Conservation (phyloP, 2,113 vertebrate genomes). For the Panthera tigris region DNA sequence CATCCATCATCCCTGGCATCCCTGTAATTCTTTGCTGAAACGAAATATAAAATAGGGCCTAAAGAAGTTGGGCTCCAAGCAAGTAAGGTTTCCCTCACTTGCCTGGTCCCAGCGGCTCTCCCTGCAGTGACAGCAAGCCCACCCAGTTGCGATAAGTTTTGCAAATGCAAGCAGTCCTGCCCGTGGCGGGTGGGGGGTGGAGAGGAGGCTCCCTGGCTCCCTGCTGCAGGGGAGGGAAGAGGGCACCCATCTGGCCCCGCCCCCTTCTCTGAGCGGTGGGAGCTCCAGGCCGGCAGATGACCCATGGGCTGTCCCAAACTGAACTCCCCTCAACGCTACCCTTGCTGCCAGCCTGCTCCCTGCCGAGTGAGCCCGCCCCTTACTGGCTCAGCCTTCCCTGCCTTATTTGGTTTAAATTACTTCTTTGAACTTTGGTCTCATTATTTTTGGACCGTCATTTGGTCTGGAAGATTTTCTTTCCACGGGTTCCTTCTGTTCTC, state of each 20-base stretch:
- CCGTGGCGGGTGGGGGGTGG: not conserved
- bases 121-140: not conserved
- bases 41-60: not conserved
- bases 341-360: not conserved
- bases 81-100: not conserved
- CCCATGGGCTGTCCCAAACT: slow-evolving; percentile 78
- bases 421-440: slow-evolving; percentile 86
- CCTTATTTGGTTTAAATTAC: slow-evolving; percentile 83
- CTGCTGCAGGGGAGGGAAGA: not conserved
- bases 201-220: not conserved
- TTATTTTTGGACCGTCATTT: slow-evolving; percentile 87
- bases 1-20: not conserved
- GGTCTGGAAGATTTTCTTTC: slow-evolving; percentile 86
- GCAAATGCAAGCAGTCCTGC: not conserved
- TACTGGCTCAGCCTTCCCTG: slow-evolving; percentile 65
- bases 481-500: slow-evolving; percentile 82
- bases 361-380: slow-evolving; percentile 31
- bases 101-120: not conserved
- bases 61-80: not conserved
- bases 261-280: not conserved
- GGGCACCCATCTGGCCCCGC: not conserved
- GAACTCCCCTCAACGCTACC: slow-evolving; percentile 73
- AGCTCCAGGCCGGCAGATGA: slow-evolving; percentile 32
- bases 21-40: slow-evolving; percentile 30
- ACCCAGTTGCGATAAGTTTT: not conserved